A percentile compares a stretch with the other conserved stretches of the same genome.
phyloP scores from a whole-genome alignment of 2,797 vertebrate genomes.

The Tiaroga cobitis region DNA sequence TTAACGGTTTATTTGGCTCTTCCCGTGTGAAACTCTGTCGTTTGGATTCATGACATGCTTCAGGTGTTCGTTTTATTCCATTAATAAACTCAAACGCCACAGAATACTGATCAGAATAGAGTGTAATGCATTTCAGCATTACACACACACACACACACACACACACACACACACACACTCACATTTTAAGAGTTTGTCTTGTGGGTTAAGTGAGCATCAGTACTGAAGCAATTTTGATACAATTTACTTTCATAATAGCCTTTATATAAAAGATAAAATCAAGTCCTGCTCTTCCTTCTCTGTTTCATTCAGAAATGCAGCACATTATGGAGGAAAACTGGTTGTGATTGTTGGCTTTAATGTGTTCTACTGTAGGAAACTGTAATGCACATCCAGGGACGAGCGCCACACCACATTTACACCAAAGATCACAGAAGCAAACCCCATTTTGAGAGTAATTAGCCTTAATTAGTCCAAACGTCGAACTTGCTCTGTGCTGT shows the following conservation, averaged over 20 bases:
- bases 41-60: constrained; percentile 12
- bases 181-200: neutral
- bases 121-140: neutral
- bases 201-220: neutral
- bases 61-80: constrained; percentile 1
- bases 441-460: constrained; percentile 17
- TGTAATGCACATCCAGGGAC: neutral
- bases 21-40: neutral
- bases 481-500: constrained; percentile 22
- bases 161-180: too few species aligned
- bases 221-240: neutral
- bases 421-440: neutral
- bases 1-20: neutral
- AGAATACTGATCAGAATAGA: neutral
- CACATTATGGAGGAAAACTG: neutral
- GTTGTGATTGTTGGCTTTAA: neutral
- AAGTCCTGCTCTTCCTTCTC: neutral
- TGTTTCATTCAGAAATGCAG: neutral
- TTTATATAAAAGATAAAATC: neutral
- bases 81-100: neutral
- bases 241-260: too few species aligned
- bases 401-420: neutral
- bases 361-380: neutral
- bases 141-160: neutral
- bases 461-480: constrained; percentile 10